These are phyloP conservation scores for Exephanes ischioxanthus DNA, from an alignment of 2,888 invertebrate genomes.

Conservation along the genomic window DNA sequence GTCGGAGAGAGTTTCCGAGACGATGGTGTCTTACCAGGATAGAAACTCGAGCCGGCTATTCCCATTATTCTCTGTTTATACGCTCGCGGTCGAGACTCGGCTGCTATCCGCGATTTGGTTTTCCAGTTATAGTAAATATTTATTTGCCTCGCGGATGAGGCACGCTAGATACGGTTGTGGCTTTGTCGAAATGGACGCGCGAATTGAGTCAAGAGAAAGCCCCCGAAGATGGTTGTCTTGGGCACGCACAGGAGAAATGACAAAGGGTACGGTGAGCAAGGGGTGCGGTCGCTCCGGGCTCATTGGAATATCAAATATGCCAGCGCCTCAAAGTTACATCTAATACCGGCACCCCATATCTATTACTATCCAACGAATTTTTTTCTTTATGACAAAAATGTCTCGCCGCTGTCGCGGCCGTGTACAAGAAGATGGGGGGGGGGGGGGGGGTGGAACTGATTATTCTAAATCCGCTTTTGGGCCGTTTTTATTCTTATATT, in stretches of 20 bases:
- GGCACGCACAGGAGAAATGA: slow-evolving; percentile 75
- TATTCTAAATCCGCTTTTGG: no score
- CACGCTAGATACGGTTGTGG: slow-evolving; percentile 72
- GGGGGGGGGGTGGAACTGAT: no score
- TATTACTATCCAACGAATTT: background rate
- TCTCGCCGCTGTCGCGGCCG: slow-evolving; percentile 45
- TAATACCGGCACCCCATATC: slow-evolving; percentile 46
- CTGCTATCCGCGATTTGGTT: slow-evolving; percentile 70
- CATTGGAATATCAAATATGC: slow-evolving; percentile 80
- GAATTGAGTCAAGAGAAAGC: background rate
- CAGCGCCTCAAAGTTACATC: slow-evolving; percentile 37
- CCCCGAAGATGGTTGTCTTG: slow-evolving; percentile 79
- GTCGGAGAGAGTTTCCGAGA: background rate
- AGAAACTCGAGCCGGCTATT: slow-evolving; percentile 49
- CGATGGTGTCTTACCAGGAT: slow-evolving; percentile 56
- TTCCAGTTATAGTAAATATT: slow-evolving; percentile 81
- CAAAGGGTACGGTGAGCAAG: slow-evolving; percentile 72
- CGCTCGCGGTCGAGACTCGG: slow-evolving; percentile 60
- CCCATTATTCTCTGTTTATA: slow-evolving; percentile 76
- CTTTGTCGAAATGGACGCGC: background rate
- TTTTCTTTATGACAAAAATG: background rate
- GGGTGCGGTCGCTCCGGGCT: slow-evolving; percentile 70
- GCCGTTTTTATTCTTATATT: no score
- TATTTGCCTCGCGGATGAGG: slow-evolving; percentile 78
- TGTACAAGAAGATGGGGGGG: no score